These are phyloP conservation scores for Hylyphantes graminicola DNA, from an alignment of 1,140 invertebrate genomes.

Conservation along the genomic window DNA sequence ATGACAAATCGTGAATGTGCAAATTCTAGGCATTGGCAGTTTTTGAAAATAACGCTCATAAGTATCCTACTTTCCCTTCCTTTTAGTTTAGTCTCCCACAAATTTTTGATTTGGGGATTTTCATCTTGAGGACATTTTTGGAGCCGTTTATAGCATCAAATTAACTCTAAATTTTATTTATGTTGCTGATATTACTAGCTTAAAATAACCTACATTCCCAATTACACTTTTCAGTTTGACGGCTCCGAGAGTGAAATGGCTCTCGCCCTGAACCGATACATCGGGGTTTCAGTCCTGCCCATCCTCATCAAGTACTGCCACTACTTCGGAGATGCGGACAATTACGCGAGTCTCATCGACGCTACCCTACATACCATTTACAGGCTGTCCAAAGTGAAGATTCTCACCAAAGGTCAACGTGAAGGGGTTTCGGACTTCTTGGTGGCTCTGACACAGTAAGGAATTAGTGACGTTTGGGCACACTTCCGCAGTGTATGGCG, in stretches of 20 bases:
- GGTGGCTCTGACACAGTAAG: constrained; percentile 88
- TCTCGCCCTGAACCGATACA: constrained; percentile 97
- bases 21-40: no score
- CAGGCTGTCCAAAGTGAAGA: constrained; percentile 95
- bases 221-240: constrained; percentile 77
- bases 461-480: constrained; percentile 1
- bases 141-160: no score
- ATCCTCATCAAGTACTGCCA: constrained; percentile 95
- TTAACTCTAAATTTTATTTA: no score
- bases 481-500: neutral
- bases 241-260: constrained; percentile 99
- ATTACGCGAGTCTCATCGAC: constrained; percentile 94
- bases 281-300: constrained; percentile 97
- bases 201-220: no score
- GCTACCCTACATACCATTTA: constrained; percentile 92
- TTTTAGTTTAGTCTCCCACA: no score
- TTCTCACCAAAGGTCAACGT: constrained; percentile 98
- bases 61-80: no score
- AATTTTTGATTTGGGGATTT: no score
- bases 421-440: constrained; percentile 98
- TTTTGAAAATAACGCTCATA: no score
- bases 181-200: no score
- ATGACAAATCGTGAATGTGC: no score
- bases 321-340: constrained; percentile 98
- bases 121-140: no score